Conservation (phyloP, 2,888 invertebrate genomes). For the Calameuta idolon region DNA sequence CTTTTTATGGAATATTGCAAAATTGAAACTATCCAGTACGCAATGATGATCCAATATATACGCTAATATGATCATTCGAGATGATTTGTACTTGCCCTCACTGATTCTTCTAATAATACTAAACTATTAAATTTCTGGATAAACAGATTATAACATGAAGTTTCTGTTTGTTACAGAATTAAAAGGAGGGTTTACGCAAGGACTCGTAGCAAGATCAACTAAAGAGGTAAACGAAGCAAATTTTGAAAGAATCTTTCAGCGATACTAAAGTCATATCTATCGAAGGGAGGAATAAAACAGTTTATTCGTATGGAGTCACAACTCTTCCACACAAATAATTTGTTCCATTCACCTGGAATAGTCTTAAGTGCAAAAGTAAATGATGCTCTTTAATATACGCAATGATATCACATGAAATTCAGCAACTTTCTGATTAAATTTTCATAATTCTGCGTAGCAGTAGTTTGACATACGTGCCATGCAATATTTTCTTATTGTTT, state of each 20-base stretch:
- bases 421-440: slow-evolving; percentile 31
- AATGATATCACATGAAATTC: slow-evolving; percentile 39
- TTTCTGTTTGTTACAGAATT: slow-evolving; percentile 18
- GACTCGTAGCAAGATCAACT: not conserved
- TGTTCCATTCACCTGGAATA: not conserved
- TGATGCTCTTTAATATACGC: slow-evolving; percentile 39
- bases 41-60: slow-evolving; percentile 50
- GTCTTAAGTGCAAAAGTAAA: not conserved
- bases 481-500: slow-evolving; percentile 13
- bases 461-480: slow-evolving; percentile 13
- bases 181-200: not conserved
- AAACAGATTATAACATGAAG: slow-evolving; percentile 1
- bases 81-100: slow-evolving; percentile 60
- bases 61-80: slow-evolving; percentile 53
- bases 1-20: not conserved
- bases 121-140: slow-evolving; percentile 5
- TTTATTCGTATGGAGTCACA: too few relatives aligned
- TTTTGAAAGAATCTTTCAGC: not conserved
- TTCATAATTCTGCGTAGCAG: not conserved
- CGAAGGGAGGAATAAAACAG: too few relatives aligned
- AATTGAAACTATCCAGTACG: not conserved
- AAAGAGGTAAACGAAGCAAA: not conserved
- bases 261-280: not conserved
- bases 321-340: too few relatives aligned
- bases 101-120: slow-evolving; percentile 37